Evolutionary conservation across 2,113 vertebrate genomes (phyloP).

Genomic region (Podocnemis expansa): DNA sequence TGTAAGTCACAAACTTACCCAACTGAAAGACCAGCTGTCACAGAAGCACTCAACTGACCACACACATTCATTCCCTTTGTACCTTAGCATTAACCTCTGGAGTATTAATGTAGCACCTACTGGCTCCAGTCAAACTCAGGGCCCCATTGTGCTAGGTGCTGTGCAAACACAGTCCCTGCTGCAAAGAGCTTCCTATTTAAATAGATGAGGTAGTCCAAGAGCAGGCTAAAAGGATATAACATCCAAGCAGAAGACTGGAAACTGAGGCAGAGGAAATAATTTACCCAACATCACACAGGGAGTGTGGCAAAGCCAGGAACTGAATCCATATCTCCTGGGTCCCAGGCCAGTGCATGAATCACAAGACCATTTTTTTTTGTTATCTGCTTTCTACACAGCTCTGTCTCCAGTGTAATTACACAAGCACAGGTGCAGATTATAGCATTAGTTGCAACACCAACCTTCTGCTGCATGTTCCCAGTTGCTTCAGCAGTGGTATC

Average conservation of each 20-base stretch:
- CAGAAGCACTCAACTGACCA: background rate
- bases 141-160: background rate
- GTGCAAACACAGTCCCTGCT: background rate
- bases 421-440: background rate
- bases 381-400: background rate
- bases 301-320: background rate
- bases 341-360: background rate
- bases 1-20: background rate
- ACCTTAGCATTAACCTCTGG: background rate
- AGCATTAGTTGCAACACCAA: background rate
- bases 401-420: background rate
- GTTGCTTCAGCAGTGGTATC: background rate
- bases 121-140: background rate
- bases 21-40: background rate
- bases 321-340: background rate
- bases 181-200: constrained; percentile 15
- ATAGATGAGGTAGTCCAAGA: background rate
- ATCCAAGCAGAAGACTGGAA: background rate
- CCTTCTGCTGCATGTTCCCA: background rate
- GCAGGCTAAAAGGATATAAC: background rate
- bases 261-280: background rate
- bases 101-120: background rate
- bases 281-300: background rate
- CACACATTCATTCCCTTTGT: background rate
- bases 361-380: background rate